phyloP scores from a whole-genome alignment of 1,140 invertebrate species.

The Leptopilina boulardi region DNA sequence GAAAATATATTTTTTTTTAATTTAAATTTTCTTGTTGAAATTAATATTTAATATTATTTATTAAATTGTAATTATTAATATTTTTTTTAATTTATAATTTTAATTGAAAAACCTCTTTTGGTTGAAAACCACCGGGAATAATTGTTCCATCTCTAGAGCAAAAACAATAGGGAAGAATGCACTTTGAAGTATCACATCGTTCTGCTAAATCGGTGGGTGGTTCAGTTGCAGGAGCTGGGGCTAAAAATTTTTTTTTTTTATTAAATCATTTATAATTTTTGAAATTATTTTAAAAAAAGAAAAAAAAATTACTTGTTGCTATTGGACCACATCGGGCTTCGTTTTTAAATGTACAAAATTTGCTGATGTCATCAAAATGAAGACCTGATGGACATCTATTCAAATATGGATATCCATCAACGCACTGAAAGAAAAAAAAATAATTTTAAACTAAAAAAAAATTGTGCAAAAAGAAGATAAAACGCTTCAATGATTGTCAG shows the following conservation, averaged over 20 bases:
- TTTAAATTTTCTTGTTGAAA: neutral
- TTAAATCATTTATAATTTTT: neutral
- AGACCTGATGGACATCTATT: constrained; percentile 92
- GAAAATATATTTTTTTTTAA: constrained; percentile 64
- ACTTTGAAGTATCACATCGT: constrained; percentile 86
- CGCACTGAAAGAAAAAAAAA: constrained; percentile 80
- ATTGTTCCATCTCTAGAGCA: constrained; percentile 93
- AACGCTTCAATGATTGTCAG: neutral
- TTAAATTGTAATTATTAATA: neutral
- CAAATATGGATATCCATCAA: constrained; percentile 90
- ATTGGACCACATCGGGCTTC: constrained; percentile 94
- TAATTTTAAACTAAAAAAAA: too few species aligned
- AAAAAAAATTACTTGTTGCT: constrained; percentile 84
- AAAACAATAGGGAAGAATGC: constrained; percentile 92
- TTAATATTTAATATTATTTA: neutral
- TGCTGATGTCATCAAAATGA: constrained; percentile 93
- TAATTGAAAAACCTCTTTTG: constrained; percentile 81
- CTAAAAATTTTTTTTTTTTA: constrained; percentile 72
- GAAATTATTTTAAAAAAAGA: neutral
- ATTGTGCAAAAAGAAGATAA: neutral
- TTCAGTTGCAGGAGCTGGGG: constrained; percentile 87
- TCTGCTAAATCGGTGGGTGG: constrained; percentile 85
- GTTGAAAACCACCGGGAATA: constrained; percentile 88
- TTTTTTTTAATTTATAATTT: neutral
- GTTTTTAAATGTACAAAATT: constrained; percentile 93